A percentile compares a stretch with the other conserved stretches of the same genome.
These are phyloP conservation scores for Neodiprion fabricii DNA, from an alignment of 1,140 invertebrate species.

Conservation along the genomic window DNA sequence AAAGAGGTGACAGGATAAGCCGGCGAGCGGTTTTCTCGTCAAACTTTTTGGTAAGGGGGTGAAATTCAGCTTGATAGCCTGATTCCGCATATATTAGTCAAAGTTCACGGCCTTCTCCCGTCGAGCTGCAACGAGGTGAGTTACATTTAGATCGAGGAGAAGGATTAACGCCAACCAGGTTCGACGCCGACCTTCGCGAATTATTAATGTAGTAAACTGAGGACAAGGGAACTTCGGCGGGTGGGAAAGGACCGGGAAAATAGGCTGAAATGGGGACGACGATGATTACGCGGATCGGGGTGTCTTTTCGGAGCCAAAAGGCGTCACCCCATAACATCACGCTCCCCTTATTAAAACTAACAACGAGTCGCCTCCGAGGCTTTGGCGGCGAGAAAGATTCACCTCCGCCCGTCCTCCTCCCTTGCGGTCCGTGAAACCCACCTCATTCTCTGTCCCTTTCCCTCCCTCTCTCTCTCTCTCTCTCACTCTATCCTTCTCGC, in stretches of 20 bases:
- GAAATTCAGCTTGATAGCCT: not conserved
- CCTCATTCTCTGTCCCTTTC: too few relatives aligned
- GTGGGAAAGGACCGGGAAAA: not conserved
- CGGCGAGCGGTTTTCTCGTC: not conserved
- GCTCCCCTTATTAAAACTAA: conserved; percentile 5
- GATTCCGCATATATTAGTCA: not conserved
- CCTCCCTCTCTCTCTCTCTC: too few relatives aligned
- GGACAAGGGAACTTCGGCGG: not conserved
- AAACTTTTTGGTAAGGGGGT: not conserved
- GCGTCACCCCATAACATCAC: not conserved
- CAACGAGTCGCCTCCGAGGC: not conserved
- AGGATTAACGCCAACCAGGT: not conserved
- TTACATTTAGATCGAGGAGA: not conserved
- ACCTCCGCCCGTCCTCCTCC: too few relatives aligned
- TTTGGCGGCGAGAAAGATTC: too few relatives aligned
- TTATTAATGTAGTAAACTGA: conserved; percentile 2
- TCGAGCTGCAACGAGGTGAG: not conserved
- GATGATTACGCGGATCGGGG: not conserved
- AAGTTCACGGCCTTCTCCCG: not conserved
- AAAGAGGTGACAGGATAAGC: not conserved
- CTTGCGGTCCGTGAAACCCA: too few relatives aligned
- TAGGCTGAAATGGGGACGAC: not conserved
- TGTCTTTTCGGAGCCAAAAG: not conserved
- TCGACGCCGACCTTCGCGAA: not conserved
- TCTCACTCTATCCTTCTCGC: too few relatives aligned